These are phyloP conservation scores for Aspidoscelis tigris DNA, from an alignment of 2,113 vertebrate species.

Conservation along the genomic window DNA sequence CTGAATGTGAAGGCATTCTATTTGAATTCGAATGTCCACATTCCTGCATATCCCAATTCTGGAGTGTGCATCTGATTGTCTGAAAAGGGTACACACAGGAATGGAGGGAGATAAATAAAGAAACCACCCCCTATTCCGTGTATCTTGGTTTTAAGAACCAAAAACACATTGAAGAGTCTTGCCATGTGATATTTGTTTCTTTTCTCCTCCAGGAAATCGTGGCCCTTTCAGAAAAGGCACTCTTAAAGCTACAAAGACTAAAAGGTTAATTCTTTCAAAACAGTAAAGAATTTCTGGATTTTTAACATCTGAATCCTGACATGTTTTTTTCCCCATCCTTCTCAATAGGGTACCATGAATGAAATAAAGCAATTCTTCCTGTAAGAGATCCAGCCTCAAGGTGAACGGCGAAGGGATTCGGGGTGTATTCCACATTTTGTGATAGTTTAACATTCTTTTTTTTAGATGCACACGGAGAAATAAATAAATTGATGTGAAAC, in stretches of 20 bases:
- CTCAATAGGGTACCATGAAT: not conserved
- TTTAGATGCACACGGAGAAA: not conserved
- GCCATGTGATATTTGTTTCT: not conserved
- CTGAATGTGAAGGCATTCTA: too few species aligned
- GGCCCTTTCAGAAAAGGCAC: slow-evolving; percentile 45
- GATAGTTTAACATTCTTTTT: too few species aligned
- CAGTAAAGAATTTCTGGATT: not conserved
- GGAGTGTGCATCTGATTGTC: too few species aligned
- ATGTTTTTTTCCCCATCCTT: not conserved
- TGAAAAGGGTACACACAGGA: too few species aligned
- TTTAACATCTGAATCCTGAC: not conserved
- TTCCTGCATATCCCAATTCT: too few species aligned
- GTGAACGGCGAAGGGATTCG: slow-evolving; percentile 2
- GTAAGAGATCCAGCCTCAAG: not conserved
- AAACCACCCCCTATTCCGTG: too few species aligned
- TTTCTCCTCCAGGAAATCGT: slow-evolving; percentile 70
- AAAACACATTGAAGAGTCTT: not conserved
- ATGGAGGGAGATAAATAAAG: too few species aligned
- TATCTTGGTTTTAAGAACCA: too few species aligned
- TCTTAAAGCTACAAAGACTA: slow-evolving; percentile 57
- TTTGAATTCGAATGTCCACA: too few species aligned
- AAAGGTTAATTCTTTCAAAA: not conserved
- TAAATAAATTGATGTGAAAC: slow-evolving; percentile 20
- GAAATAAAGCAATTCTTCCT: not conserved
- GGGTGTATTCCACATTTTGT: slow-evolving; percentile 11